Conservation (phyloP, 2,113 vertebrate genomes). For the Cephalopholis sonnerati region DNA sequence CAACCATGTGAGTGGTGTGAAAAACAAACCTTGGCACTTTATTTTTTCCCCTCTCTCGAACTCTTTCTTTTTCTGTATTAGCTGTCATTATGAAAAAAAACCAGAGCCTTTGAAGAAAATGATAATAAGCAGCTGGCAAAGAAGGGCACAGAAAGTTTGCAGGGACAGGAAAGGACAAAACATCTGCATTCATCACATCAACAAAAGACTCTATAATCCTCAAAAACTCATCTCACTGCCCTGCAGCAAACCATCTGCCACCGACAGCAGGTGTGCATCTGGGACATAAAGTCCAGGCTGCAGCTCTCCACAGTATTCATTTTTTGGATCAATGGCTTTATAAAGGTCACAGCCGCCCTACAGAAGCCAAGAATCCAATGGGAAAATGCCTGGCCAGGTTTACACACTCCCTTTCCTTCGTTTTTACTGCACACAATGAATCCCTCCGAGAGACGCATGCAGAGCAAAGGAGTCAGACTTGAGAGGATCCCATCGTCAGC, state of each 20-base stretch:
- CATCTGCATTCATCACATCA: constrained; percentile 64
- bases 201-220: constrained; percentile 70
- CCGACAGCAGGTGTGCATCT: constrained; percentile 74
- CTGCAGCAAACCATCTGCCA: constrained; percentile 75
- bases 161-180: constrained; percentile 62
- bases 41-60: constrained; percentile 4
- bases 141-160: constrained; percentile 38
- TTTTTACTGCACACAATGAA: constrained; percentile 66
- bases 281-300: constrained; percentile 66
- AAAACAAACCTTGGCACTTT: constrained; percentile 59
- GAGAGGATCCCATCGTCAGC: constrained; percentile 47
- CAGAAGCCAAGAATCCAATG: constrained; percentile 48
- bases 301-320: constrained; percentile 54
- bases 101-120: constrained; percentile 27
- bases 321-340: constrained; percentile 72
- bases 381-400: constrained; percentile 62
- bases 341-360: constrained; percentile 72
- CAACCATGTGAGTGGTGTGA: constrained; percentile 63
- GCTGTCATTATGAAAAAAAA: constrained; percentile 43
- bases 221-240: constrained; percentile 55
- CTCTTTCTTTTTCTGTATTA: constrained; percentile 10
- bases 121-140: constrained; percentile 55
- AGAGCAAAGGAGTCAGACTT: constrained; percentile 37
- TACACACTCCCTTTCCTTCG: constrained; percentile 50
- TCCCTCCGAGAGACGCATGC: constrained; percentile 56